Evolutionary conservation across 1,140 invertebrate genomes (phyloP).

Genomic region (Neuroterus valhalla): DNA sequence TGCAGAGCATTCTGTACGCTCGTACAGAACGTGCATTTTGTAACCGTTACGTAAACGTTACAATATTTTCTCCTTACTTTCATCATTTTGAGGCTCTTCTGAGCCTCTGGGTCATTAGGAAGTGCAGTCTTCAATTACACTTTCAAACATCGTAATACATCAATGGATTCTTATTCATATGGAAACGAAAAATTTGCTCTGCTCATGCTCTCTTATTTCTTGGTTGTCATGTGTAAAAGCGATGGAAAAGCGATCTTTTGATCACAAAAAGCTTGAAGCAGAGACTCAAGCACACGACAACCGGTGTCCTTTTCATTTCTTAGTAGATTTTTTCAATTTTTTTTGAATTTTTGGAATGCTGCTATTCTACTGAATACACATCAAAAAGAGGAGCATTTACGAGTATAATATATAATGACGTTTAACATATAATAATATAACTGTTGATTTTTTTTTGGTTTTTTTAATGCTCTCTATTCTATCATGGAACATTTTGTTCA

Average conservation of each 20-base stretch:
- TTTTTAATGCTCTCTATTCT: slow-evolving; percentile 18
- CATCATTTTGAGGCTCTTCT: background rate
- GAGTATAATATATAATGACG: background rate
- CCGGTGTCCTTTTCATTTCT: background rate
- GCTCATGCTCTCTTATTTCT: background rate
- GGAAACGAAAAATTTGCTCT: background rate
- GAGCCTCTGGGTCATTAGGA: background rate
- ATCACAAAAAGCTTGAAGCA: slow-evolving; percentile 1
- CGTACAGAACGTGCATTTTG: no score
- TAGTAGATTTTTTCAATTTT: background rate
- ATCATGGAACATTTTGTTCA: background rate
- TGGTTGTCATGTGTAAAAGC: background rate
- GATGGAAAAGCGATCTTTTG: slow-evolving; percentile 1
- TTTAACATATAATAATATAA: background rate
- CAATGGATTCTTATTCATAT: background rate
- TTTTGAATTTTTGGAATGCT: slow-evolving; percentile 23
- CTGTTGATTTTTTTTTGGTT: background rate
- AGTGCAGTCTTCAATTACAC: slow-evolving; percentile 1
- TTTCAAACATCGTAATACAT: background rate
- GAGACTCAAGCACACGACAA: slow-evolving; percentile 1
- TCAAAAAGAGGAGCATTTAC: background rate
- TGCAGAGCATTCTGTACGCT: no score
- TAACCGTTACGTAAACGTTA: background rate
- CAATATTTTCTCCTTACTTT: background rate
- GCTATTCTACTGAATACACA: slow-evolving; percentile 24